These are phyloP conservation scores for Drosophila ustulata DNA, from an alignment of 2,888 invertebrate genomes.

Conservation along the genomic window DNA sequence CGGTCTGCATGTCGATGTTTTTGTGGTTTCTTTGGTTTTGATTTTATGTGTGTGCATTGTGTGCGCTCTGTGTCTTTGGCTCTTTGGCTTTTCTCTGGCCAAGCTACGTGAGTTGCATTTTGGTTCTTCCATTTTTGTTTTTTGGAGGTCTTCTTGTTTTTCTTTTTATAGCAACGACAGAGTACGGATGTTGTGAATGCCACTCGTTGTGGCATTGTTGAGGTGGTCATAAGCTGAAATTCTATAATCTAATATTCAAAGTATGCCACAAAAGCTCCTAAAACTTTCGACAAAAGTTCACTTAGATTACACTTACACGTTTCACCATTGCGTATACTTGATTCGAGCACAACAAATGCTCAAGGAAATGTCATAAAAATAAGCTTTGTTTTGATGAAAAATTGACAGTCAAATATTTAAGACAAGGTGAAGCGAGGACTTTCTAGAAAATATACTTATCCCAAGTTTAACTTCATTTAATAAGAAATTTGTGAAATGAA, in stretches of 20 bases:
- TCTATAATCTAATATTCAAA: constrained; percentile 36
- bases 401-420: constrained; percentile 5
- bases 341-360: background rate
- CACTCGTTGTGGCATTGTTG: constrained; percentile 27
- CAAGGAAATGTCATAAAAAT: background rate
- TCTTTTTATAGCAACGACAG: constrained; percentile 7
- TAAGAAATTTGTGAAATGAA: too few relatives aligned
- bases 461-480: background rate
- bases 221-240: constrained; percentile 34
- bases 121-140: constrained; percentile 20
- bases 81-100: constrained; percentile 20
- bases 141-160: constrained; percentile 6
- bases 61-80: constrained; percentile 19
- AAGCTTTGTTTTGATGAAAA: constrained; percentile 5
- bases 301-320: constrained; percentile 12
- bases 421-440: background rate
- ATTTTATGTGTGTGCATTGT: constrained; percentile 33
- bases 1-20: constrained; percentile 54
- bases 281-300: constrained; percentile 2
- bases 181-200: constrained; percentile 17
- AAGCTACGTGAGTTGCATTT: constrained; percentile 53
- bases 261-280: constrained; percentile 19
- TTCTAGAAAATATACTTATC: background rate
- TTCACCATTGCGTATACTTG: constrained; percentile 19
- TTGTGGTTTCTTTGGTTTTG: constrained; percentile 38